phyloP scores from a whole-genome alignment of 1,140 invertebrate genomes.

The Chelonus insularis region DNA sequence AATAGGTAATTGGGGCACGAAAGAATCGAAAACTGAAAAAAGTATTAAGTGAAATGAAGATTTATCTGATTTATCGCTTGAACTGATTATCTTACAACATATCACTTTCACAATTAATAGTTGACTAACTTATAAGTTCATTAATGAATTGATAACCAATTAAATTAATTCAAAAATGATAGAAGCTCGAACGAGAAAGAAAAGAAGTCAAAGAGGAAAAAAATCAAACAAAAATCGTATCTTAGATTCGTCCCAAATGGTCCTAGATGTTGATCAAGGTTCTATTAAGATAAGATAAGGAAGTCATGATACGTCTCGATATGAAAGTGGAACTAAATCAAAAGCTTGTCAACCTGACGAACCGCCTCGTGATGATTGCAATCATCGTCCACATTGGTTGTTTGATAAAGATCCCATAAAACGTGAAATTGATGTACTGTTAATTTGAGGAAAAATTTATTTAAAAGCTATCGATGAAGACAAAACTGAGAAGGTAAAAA shows the following conservation, averaged over 20 bases:
- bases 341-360: conserved; percentile 67
- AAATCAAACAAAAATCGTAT: conserved; percentile 80
- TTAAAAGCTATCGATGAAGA: conserved; percentile 96
- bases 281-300: conserved; percentile 82
- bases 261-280: conserved; percentile 81
- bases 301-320: conserved; percentile 63
- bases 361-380: conserved; percentile 70
- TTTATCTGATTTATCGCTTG: conserved; percentile 16
- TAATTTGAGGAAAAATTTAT: conserved; percentile 81
- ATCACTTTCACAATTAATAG: too few species aligned
- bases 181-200: conserved; percentile 88
- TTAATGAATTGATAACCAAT: too few species aligned
- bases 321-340: conserved; percentile 66
- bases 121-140: too few species aligned
- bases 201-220: conserved; percentile 84
- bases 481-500: conserved; percentile 85
- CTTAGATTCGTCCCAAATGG: conserved; percentile 78
- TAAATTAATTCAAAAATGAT: too few species aligned
- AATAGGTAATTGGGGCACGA: conserved; percentile 71
- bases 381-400: conserved; percentile 93
- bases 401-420: conserved; percentile 88
- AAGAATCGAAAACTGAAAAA: conserved; percentile 58
- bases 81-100: too few species aligned
- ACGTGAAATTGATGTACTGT: conserved; percentile 85
- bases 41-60: conserved; percentile 43